phyloP scores from a whole-genome alignment of 2,888 invertebrate species.

The Cephalotes varians region DNA sequence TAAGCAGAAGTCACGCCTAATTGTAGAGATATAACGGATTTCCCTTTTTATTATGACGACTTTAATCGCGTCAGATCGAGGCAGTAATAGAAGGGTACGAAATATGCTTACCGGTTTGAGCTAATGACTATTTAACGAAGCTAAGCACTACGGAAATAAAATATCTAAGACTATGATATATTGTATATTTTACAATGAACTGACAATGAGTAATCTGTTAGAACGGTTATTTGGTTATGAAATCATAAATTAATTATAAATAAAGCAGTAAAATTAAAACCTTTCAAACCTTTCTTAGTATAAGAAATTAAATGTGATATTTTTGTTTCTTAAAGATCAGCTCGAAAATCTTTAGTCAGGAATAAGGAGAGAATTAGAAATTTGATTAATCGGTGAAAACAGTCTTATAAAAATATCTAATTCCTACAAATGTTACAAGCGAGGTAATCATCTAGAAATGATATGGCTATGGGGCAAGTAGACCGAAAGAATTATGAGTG shows the following conservation, averaged over 20 bases:
- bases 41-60: not conserved
- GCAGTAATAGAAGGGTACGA: conserved; percentile 7
- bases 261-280: not conserved
- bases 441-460: conserved; percentile 16
- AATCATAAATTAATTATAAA: not conserved
- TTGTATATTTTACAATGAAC: not conserved
- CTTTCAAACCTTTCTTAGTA: not conserved
- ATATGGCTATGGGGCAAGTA: not conserved
- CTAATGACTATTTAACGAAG: conserved; percentile 41
- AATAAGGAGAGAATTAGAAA: not conserved
- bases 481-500: not conserved
- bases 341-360: not conserved
- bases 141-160: not conserved
- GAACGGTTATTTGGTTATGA: not conserved
- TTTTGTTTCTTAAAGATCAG: not conserved
- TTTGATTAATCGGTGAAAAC: conserved; percentile 34
- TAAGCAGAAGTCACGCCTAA: conserved; percentile 55
- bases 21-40: conserved; percentile 51
- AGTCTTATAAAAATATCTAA: not conserved
- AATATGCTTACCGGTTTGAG: not conserved
- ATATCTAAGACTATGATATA: not conserved
- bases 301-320: not conserved
- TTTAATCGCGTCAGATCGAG: conserved; percentile 36
- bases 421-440: not conserved
- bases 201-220: not conserved